A percentile compares a stretch with the other conserved stretches of the same genome.
Conservation (phyloP, 2,797 vertebrate species). For the Poecilia picta region DNA sequence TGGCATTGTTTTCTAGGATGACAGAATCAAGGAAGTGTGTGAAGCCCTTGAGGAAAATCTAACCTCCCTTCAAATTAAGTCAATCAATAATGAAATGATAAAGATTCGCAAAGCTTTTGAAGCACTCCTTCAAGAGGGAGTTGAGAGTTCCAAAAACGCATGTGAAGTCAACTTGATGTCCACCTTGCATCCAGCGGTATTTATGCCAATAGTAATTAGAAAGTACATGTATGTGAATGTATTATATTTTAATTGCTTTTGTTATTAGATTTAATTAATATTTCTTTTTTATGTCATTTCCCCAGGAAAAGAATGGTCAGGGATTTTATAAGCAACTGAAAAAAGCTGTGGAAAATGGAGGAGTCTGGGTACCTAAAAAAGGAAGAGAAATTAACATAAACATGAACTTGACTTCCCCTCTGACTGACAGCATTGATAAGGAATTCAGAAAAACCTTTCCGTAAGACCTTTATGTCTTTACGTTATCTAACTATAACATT, state of each 20-base stretch:
- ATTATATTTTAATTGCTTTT: not conserved
- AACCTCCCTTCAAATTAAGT: fast-evolving
- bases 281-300: not conserved
- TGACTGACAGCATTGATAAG: not conserved
- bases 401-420: not conserved
- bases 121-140: slow-evolving; percentile 24
- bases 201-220: too few species aligned
- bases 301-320: not conserved
- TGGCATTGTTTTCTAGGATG: slow-evolving; percentile 29
- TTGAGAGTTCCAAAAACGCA: slow-evolving; percentile 24
- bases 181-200: not conserved
- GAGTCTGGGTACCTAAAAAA: not conserved
- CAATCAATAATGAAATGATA: not conserved
- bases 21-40: not conserved
- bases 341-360: not conserved
- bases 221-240: slow-evolving; percentile 13
- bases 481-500: not conserved
- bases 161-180: not conserved
- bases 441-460: not conserved
- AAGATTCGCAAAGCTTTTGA: slow-evolving; percentile 10
- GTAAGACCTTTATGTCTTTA: not conserved
- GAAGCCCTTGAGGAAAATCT: slow-evolving; percentile 11
- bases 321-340: not conserved
- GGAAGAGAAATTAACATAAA: not conserved
- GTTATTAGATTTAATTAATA: not conserved